These are phyloP conservation scores for Coleophora flavipennella DNA, from an alignment of 2,888 invertebrate genomes.

Conservation along the genomic window DNA sequence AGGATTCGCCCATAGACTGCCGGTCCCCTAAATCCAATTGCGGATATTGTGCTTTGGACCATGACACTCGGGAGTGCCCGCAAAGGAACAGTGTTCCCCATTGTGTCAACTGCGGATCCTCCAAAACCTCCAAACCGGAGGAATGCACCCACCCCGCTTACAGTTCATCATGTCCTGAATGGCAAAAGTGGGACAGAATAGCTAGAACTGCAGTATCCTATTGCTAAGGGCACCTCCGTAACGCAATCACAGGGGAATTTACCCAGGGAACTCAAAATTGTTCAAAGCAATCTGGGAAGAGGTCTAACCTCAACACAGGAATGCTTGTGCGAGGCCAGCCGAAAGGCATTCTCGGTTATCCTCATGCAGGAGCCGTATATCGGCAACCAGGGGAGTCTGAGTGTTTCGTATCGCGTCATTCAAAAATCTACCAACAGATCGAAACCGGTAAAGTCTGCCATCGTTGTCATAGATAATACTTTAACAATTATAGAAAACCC, in stretches of 20 bases:
- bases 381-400: slow-evolving; percentile 1
- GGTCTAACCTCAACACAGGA: slow-evolving; percentile 6
- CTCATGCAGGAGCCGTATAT: slow-evolving; percentile 12
- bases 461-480: slow-evolving; percentile 1
- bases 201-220: slow-evolving; percentile 6
- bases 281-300: slow-evolving; percentile 5
- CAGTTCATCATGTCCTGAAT: not conserved
- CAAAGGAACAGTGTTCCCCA: not conserved
- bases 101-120: not conserved
- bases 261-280: no score
- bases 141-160: not conserved
- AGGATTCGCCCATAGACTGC: not conserved
- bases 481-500: not conserved
- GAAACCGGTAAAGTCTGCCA: slow-evolving; percentile 8
- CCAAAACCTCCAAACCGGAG: not conserved
- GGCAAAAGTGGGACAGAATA: slow-evolving; percentile 9
- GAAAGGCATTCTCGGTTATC: slow-evolving; percentile 1
- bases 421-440: slow-evolving; percentile 1
- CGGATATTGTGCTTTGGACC: not conserved
- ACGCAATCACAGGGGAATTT: no score
- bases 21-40: not conserved
- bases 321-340: slow-evolving; percentile 6
- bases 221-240: no score
- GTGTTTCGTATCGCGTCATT: not conserved
- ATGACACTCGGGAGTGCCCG: not conserved